Conservation (phyloP, 2,797 vertebrate species). For the Macrochelys suwanniensis region DNA sequence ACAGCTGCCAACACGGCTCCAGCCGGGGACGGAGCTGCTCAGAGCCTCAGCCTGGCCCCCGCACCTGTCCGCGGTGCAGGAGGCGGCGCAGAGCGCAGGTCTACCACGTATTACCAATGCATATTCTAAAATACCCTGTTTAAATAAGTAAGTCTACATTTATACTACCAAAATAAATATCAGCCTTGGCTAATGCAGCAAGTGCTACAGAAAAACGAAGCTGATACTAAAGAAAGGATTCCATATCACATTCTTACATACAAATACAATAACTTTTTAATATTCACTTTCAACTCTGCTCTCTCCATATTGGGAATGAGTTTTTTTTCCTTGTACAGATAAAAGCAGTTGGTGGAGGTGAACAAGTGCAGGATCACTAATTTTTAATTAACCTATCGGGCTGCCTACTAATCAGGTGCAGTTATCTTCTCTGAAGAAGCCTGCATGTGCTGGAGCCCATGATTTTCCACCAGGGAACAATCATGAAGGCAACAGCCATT, state of each 20-base stretch:
- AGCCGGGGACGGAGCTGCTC: no score
- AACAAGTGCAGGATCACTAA: slow-evolving; percentile 20
- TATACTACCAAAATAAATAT: slow-evolving; percentile 28
- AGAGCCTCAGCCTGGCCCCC: no score
- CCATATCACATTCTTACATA: neutral
- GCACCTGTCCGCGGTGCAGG: no score
- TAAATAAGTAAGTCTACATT: slow-evolving; percentile 20
- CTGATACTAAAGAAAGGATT: neutral
- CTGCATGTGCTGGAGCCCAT: neutral
- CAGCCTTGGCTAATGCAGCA: neutral
- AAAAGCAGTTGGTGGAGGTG: slow-evolving; percentile 53
- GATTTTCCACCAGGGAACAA: neutral
- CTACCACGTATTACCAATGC: neutral
- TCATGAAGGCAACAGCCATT: neutral
- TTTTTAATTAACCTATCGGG: slow-evolving; percentile 48
- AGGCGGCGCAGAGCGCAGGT: neutral
- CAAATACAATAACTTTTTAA: neutral
- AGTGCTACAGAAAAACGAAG: neutral
- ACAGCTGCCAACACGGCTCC: no score
- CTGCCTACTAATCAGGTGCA: slow-evolving; percentile 38
- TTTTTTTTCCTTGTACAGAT: neutral
- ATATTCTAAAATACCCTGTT: neutral
- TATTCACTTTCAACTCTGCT: slow-evolving; percentile 30
- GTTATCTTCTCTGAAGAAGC: neutral
- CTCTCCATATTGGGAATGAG: slow-evolving; percentile 31